Conservation (phyloP, 2,888 invertebrate species). For the Diadegma fenestrale region DNA sequence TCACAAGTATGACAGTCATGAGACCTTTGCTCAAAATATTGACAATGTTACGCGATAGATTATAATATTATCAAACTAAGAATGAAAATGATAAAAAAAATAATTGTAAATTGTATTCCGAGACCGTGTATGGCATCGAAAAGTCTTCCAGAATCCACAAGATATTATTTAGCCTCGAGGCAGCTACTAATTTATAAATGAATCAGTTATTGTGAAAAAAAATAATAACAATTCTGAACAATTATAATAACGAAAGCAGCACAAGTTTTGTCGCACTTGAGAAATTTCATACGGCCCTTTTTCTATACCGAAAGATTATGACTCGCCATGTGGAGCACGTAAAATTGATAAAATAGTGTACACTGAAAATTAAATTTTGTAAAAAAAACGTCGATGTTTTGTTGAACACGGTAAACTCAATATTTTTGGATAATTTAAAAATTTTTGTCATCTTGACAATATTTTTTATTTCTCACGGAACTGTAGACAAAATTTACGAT, state of each 20-base stretch:
- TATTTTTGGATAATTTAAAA: no score
- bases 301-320: background rate
- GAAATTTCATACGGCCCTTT: background rate
- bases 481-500: no score
- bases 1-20: background rate
- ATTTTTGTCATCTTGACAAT: no score
- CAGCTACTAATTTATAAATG: conserved; percentile 71
- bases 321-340: background rate
- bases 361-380: no score
- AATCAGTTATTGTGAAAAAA: background rate
- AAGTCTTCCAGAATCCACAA: conserved; percentile 81
- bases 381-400: no score
- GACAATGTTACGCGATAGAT: background rate
- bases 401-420: no score
- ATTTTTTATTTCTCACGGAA: no score
- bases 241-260: background rate
- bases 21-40: background rate
- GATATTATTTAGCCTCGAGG: conserved; percentile 79
- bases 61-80: background rate
- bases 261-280: background rate
- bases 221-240: conserved; percentile 13
- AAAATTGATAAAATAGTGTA: conserved; percentile 13
- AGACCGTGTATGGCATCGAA: conserved; percentile 53
- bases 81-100: background rate
- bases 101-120: conserved; percentile 30